Evolutionary conservation across 1,140 invertebrate species (phyloP).

Genomic region (Macrocentrus cingulum): DNA sequence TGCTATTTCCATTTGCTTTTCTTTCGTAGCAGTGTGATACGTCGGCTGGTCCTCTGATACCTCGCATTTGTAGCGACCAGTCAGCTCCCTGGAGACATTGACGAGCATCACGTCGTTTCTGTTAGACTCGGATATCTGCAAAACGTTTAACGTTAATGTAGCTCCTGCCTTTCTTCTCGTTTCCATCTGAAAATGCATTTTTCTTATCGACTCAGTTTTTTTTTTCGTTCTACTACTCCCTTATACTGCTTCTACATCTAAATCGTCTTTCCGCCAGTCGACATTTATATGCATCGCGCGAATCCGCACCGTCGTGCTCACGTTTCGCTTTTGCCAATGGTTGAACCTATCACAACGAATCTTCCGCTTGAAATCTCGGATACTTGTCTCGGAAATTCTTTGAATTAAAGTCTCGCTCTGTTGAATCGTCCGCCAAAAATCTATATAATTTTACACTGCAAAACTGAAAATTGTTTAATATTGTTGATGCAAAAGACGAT

Average conservation of each 20-base stretch:
- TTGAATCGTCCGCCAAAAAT: not conserved
- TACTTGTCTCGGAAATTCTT: too few species aligned
- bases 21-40: slow-evolving; percentile 69
- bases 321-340: slow-evolving; percentile 2
- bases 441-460: too few species aligned
- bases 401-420: not conserved
- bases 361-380: not conserved
- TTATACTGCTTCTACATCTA: slow-evolving; percentile 21
- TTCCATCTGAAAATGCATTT: too few species aligned
- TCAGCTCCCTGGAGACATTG: slow-evolving; percentile 62
- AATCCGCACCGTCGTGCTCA: not conserved
- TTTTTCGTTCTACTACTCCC: not conserved
- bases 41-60: slow-evolving; percentile 72
- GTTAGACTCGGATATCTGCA: slow-evolving; percentile 61
- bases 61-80: slow-evolving; percentile 75
- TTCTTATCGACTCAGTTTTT: not conserved
- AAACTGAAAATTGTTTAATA: too few species aligned
- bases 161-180: not conserved
- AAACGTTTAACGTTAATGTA: slow-evolving; percentile 12
- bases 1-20: slow-evolving; percentile 68
- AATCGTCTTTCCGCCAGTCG: slow-evolving; percentile 26
- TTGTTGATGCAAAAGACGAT: too few species aligned
- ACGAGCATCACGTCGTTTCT: slow-evolving; percentile 60
- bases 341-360: slow-evolving; percentile 8
- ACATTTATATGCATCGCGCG: slow-evolving; percentile 40